These are phyloP conservation scores for Chrysolina americana DNA, from an alignment of 2,888 invertebrate genomes.

Conservation along the genomic window DNA sequence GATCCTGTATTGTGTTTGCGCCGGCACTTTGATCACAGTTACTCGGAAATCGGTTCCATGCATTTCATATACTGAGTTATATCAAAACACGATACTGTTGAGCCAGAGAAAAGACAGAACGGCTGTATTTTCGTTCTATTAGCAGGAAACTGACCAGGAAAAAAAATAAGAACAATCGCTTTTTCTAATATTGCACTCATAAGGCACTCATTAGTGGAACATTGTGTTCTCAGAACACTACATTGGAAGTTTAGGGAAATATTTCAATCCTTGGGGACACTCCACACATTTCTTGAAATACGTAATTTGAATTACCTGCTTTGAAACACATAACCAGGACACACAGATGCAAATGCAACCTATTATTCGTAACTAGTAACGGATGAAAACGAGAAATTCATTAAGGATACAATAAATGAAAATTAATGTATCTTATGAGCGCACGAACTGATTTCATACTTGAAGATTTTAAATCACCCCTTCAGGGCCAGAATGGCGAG, in stretches of 20 bases:
- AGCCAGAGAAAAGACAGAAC: neutral
- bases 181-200: too few relatives aligned
- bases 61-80: neutral
- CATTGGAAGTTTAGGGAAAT: too few relatives aligned
- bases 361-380: too few relatives aligned
- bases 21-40: neutral
- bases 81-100: neutral
- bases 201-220: too few relatives aligned
- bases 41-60: neutral
- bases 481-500: neutral
- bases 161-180: too few relatives aligned
- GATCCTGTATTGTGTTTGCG: constrained; percentile 19
- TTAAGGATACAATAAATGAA: neutral
- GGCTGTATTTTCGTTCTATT: too few relatives aligned
- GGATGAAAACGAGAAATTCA: neutral
- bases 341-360: neutral
- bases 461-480: constrained; percentile 1
- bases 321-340: too few relatives aligned
- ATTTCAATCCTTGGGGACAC: too few relatives aligned
- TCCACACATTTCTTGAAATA: too few relatives aligned
- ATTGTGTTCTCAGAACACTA: too few relatives aligned
- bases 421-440: neutral
- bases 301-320: too few relatives aligned
- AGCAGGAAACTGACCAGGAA: too few relatives aligned
- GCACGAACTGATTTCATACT: constrained; percentile 4